Conservation (phyloP, 2,888 invertebrate species). For the Pollenia griseotomentosa region DNA sequence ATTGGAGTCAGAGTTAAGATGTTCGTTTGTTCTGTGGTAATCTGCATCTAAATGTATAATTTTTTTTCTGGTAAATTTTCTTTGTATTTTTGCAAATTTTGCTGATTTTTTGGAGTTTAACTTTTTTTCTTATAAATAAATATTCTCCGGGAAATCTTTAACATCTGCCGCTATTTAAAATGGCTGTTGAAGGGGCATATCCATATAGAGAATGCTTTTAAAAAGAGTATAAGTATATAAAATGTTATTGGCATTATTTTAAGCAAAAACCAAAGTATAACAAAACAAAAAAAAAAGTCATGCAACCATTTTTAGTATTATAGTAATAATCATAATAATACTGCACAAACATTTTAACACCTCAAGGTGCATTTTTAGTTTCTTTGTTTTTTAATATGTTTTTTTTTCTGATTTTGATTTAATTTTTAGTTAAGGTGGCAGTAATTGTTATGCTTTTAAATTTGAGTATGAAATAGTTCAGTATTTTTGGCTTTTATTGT, state of each 20-base stretch:
- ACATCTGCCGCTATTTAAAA: conserved; percentile 69
- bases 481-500: conserved; percentile 12
- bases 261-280: too few relatives aligned
- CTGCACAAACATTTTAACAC: conserved; percentile 66
- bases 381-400: neutral
- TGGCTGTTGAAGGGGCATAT: conserved; percentile 60
- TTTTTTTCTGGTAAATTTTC: conserved; percentile 1
- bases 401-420: conserved; percentile 45
- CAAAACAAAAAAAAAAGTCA: neutral
- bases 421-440: conserved; percentile 30
- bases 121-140: conserved; percentile 27
- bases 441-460: neutral
- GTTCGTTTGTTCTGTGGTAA: conserved; percentile 29
- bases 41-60: conserved; percentile 20
- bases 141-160: conserved; percentile 66
- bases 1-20: conserved; percentile 40
- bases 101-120: neutral
- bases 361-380: conserved; percentile 61
- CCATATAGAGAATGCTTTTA: neutral
- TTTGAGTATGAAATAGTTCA: neutral
- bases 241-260: conserved; percentile 24
- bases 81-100: conserved; percentile 36
- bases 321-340: conserved; percentile 47
- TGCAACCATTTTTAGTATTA: conserved; percentile 46
- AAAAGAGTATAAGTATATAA: neutral